A percentile compares a stretch with the other conserved stretches of the same genome.
These are phyloP conservation scores for Halcyon badia DNA, from an alignment of 2,797 vertebrate species.

Conservation along the genomic window DNA sequence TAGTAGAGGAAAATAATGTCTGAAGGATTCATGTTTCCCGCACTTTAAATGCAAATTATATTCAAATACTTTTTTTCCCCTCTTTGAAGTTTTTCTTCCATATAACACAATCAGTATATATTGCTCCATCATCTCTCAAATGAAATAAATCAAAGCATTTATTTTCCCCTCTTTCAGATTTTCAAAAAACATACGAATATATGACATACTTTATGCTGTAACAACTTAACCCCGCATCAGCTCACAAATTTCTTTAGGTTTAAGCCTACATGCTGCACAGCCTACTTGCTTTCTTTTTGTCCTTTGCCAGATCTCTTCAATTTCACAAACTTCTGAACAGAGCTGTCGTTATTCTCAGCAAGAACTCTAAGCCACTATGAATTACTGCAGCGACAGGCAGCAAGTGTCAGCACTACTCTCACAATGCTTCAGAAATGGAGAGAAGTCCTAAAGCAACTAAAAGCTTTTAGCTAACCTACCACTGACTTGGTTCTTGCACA, in stretches of 20 bases:
- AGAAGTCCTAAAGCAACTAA: conserved; percentile 29
- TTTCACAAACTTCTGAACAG: conserved; percentile 56
- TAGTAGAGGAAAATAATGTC: neutral
- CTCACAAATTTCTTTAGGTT: conserved; percentile 3
- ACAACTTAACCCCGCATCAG: neutral
- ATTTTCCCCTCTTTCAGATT: neutral
- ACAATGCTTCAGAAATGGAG: neutral
- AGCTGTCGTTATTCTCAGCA: conserved; percentile 52
- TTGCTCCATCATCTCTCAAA: neutral
- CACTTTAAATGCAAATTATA: neutral
- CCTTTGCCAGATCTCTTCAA: conserved; percentile 7
- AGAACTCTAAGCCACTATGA: conserved; percentile 40
- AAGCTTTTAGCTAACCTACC: conserved; percentile 20
- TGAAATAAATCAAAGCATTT: conserved; percentile 16
- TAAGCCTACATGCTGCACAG: neutral
- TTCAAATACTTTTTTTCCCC: neutral
- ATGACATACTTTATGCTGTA: neutral
- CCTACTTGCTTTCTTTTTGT: conserved; percentile 3
- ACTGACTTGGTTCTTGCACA: conserved; percentile 1
- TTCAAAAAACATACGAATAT: neutral
- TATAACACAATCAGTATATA: neutral
- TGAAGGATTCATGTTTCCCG: neutral
- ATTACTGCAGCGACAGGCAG: conserved; percentile 16
- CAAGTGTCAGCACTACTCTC: neutral
- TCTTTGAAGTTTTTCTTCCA: neutral